Conservation (phyloP, 1,140 invertebrate genomes). For the Scylla paramamosain region DNA sequence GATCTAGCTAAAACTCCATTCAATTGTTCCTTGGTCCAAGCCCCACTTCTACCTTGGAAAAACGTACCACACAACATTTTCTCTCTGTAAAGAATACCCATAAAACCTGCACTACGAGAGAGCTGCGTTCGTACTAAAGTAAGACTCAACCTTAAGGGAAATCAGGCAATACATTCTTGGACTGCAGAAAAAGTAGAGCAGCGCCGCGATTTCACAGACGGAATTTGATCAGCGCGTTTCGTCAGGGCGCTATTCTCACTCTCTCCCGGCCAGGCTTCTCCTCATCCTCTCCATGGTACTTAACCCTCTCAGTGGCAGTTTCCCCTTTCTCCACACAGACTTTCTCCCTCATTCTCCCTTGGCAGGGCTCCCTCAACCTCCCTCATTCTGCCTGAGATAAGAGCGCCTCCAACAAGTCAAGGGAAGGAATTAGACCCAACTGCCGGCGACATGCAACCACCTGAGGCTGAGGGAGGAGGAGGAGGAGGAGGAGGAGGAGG, state of each 20-base stretch:
- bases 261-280: neutral
- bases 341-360: neutral
- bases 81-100: too few species aligned
- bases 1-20: too few species aligned
- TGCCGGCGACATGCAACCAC: slow-evolving; percentile 17
- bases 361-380: neutral
- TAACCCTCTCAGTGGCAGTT: neutral
- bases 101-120: too few species aligned
- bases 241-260: neutral
- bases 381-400: neutral
- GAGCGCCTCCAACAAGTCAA: neutral
- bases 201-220: too few species aligned
- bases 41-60: too few species aligned
- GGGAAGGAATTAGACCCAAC: slow-evolving; percentile 13
- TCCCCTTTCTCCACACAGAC: neutral
- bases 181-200: too few species aligned
- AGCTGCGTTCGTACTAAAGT: too few species aligned
- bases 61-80: too few species aligned
- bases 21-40: too few species aligned
- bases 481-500: neutral
- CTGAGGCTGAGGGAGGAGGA: neutral
- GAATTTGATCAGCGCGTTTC: too few species aligned
- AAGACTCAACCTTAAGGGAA: too few species aligned
- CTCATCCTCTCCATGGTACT: neutral
- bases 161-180: too few species aligned